These are phyloP conservation scores for Cantharis flavilabris DNA, from an alignment of 2,888 invertebrate genomes.

Conservation along the genomic window DNA sequence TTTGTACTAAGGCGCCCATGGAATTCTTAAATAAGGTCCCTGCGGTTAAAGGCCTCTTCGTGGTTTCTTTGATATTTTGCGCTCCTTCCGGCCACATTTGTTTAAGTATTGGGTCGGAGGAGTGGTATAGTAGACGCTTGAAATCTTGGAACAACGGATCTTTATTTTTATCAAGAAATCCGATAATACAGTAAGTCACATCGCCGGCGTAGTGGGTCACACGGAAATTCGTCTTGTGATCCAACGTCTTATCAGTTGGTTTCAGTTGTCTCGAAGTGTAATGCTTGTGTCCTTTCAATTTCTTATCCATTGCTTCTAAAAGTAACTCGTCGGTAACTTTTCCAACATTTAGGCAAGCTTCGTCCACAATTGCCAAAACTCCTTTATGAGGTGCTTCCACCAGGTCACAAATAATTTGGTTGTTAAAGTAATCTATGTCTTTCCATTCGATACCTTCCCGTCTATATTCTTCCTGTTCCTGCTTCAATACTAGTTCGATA, in stretches of 20 bases:
- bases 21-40: constrained; percentile 94
- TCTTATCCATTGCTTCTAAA: constrained; percentile 91
- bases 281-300: constrained; percentile 83
- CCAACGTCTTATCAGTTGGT: constrained; percentile 72
- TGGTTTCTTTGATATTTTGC: constrained; percentile 86
- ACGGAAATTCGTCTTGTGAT: constrained; percentile 59
- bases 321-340: constrained; percentile 85
- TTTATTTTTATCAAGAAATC: constrained; percentile 97
- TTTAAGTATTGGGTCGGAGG: constrained; percentile 75
- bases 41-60: constrained; percentile 92
- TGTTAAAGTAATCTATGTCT: constrained; percentile 95
- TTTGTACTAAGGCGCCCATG: constrained; percentile 87
- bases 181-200: constrained; percentile 86
- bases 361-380: constrained; percentile 89
- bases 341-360: constrained; percentile 95
- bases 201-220: constrained; percentile 96
- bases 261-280: constrained; percentile 86
- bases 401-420: constrained; percentile 93
- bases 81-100: constrained; percentile 98
- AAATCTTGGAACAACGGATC: constrained; percentile 97
- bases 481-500: constrained; percentile 95
- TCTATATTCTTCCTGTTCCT: constrained; percentile 97
- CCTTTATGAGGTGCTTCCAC: constrained; percentile 91
- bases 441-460: constrained; percentile 96
- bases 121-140: constrained; percentile 87